phyloP scores from a whole-genome alignment of 2,113 vertebrate species.

The Rafetus swinhoei region DNA sequence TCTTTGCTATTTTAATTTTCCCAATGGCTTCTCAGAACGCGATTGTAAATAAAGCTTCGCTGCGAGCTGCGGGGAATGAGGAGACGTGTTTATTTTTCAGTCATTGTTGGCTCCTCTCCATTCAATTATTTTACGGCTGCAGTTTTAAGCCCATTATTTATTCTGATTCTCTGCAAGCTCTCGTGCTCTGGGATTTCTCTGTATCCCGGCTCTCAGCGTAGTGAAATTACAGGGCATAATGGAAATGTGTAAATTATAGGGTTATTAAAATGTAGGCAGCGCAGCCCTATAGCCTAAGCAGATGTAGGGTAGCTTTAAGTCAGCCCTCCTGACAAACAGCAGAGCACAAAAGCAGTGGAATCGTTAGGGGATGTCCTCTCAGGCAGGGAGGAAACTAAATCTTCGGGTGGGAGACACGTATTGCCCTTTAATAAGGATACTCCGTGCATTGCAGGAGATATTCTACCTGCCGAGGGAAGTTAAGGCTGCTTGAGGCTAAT shows the following conservation, averaged over 20 bases:
- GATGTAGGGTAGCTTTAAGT: slow-evolving; percentile 61
- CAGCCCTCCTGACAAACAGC: slow-evolving; percentile 63
- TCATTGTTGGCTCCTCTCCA: slow-evolving; percentile 76
- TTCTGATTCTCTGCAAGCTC: slow-evolving; percentile 32
- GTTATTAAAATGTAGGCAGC: slow-evolving; percentile 68
- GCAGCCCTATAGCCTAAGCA: slow-evolving; percentile 61
- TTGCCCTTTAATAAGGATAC: neutral
- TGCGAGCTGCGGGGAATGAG: slow-evolving; percentile 11
- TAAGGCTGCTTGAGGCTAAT: neutral
- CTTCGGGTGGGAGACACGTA: neutral
- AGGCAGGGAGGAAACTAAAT: slow-evolving; percentile 52
- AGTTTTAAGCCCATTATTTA: slow-evolving; percentile 60
- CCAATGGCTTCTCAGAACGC: slow-evolving; percentile 43
- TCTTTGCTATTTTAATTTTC: neutral
- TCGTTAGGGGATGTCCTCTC: slow-evolving; percentile 59
- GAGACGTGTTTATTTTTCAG: slow-evolving; percentile 76
- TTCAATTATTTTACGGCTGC: slow-evolving; percentile 72
- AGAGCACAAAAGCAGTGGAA: slow-evolving; percentile 59
- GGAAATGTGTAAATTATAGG: slow-evolving; percentile 79
- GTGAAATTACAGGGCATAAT: slow-evolving; percentile 75
- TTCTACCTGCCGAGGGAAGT: neutral
- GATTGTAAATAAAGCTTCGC: slow-evolving; percentile 1
- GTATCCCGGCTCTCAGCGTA: slow-evolving; percentile 49
- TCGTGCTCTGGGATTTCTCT: slow-evolving; percentile 72
- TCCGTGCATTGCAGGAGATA: neutral